Evolutionary conservation across 2,888 invertebrate species (phyloP), one percentile per base, ranked within the genome.

Genomic region (Caenorhabditis sp.): DNA sequence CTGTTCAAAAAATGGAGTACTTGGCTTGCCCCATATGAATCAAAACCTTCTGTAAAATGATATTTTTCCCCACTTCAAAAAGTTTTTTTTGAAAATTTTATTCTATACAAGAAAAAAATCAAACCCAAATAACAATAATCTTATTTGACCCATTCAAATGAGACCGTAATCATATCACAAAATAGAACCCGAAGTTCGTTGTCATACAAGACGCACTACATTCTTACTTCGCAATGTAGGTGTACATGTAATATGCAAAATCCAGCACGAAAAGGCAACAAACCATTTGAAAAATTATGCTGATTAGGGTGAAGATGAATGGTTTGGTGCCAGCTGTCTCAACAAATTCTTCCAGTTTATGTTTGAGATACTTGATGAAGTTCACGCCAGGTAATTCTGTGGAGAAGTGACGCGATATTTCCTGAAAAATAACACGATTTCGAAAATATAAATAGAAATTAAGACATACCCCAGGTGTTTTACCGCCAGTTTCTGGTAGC

Each of bases 401-500:
- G 14, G 78, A 72, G 59, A 78, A 78, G 53, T 78, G 53, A n/a
- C 69, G 64, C 3, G 64, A 64, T 21, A 78, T 67, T 59, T 77
- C 77, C 74, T 77, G 66, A 70, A 76, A 58, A 17, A 5, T 36
- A 38, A 0, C 58, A 10, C 50, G 14, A 62, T n/a, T 54, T 56
- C 17, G 12, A 31, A 31, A 31, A 31, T 7, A 31, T 31, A 7
- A 31, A 20, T 50, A 7, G 8, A 59, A 3, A 1, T 25, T 50
- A 1, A 1, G 25, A 21, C 1, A 26, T 59, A 78, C 82, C 72
- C 79, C 79, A 12, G 80, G 75, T 43, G 76, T 79, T 70, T 79
- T 77, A 38, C 72, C 77, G 10, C 68, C 70, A 1, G 85, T 85
- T 69, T 85, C 85, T 25, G 85, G 84, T 4, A 85, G 59, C 54